These are phyloP conservation scores for Tenodera sinensis DNA, from an alignment of 2,888 invertebrate genomes.

Conservation along the genomic window DNA sequence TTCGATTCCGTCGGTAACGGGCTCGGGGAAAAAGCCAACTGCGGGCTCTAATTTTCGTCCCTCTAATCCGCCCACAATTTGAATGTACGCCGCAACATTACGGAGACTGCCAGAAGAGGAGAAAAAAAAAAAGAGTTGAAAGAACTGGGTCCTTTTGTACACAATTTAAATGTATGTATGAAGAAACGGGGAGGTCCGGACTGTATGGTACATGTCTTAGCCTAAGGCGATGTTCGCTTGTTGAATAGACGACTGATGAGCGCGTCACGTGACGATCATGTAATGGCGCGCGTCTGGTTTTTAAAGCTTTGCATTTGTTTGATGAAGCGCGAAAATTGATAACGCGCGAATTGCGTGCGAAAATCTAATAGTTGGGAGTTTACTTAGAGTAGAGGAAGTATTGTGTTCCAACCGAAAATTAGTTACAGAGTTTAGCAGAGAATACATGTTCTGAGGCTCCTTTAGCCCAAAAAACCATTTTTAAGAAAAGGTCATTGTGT, in stretches of 20 bases:
- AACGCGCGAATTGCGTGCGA: background rate
- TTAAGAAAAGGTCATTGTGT: no score
- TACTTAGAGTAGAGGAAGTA: no score
- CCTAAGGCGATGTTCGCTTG: background rate
- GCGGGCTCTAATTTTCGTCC: slow-evolving; percentile 39
- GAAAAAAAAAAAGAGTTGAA: background rate
- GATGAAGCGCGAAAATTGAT: background rate
- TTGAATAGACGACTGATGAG: background rate
- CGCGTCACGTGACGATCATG: background rate
- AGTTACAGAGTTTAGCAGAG: no score
- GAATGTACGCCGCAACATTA: background rate
- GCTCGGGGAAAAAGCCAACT: background rate
- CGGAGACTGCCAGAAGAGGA: background rate
- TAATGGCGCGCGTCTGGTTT: background rate
- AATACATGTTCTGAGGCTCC: no score
- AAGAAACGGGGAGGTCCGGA: background rate
- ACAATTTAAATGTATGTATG: background rate
- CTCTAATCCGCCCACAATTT: slow-evolving; percentile 29
- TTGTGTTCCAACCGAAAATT: no score
- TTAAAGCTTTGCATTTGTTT: background rate
- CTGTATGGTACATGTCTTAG: background rate
- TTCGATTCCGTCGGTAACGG: background rate
- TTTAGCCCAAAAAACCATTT: no score
- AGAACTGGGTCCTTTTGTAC: background rate
- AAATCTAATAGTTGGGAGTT: background rate